Percentiles rank a stretch among this genome's conserved stretches.
Evolutionary conservation across 2,797 vertebrate species (phyloP).

Genomic region (Astyanax mexicanus): DNA sequence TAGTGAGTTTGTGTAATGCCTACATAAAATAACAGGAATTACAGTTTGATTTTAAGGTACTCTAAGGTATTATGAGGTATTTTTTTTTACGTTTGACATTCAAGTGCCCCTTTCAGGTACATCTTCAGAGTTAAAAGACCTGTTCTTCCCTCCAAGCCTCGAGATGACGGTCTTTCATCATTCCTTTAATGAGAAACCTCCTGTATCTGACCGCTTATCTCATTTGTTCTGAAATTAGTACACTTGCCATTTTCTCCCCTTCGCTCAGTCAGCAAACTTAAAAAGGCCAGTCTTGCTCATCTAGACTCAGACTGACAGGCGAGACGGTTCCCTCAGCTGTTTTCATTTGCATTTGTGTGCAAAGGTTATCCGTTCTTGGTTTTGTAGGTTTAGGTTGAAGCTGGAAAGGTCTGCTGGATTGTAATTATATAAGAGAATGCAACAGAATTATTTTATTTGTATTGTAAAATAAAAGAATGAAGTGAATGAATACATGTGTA

Average conservation of each 20-base stretch:
- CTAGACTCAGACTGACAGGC: background rate
- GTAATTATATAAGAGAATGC: no score
- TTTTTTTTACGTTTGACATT: no score
- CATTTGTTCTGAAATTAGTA: slow-evolving; percentile 11
- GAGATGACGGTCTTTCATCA: background rate
- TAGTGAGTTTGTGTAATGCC: no score
- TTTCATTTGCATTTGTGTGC: background rate
- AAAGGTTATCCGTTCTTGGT: background rate
- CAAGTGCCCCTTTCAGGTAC: no score
- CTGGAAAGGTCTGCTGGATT: background rate
- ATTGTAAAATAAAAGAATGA: no score
- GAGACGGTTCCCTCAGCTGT: background rate
- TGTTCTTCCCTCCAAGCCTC: background rate
- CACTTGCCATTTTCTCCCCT: background rate
- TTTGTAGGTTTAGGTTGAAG: background rate
- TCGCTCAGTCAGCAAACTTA: background rate
- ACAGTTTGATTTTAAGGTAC: no score
- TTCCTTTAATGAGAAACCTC: slow-evolving; percentile 1
- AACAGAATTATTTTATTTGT: background rate
- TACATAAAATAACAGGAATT: no score
- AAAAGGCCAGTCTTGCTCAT: slow-evolving; percentile 1
- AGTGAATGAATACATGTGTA: no score
- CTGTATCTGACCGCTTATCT: slow-evolving; percentile 6
- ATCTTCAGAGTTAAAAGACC: no score
- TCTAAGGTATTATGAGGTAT: no score